A percentile compares a stretch with the other conserved stretches of the same genome.
phyloP scores from a whole-genome alignment of 1,140 invertebrate genomes.

The Agraylea sexmaculata region DNA sequence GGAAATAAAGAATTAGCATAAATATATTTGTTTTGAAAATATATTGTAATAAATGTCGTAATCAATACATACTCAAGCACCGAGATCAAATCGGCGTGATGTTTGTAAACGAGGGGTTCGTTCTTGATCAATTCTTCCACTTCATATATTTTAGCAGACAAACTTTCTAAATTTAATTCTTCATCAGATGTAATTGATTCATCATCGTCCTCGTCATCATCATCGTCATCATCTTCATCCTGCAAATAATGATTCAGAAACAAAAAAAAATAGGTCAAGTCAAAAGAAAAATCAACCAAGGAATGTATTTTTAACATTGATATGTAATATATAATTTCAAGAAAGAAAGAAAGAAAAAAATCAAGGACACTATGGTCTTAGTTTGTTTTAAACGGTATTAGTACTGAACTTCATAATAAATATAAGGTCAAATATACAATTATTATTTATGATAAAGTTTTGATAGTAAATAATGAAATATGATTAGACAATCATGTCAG shows the following conservation, averaged over 20 bases:
- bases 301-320: neutral
- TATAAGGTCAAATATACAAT: too few species aligned
- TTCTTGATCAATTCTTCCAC: slow-evolving; percentile 15
- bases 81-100: slow-evolving; percentile 14
- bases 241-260: too few species aligned
- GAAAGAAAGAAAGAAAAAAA: slow-evolving; percentile 1
- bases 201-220: too few species aligned
- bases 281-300: slow-evolving; percentile 3
- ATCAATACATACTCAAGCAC: slow-evolving; percentile 15
- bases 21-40: neutral
- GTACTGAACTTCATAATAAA: too few species aligned
- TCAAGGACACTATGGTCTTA: neutral
- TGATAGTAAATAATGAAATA: too few species aligned
- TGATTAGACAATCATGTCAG: too few species aligned
- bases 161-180: slow-evolving; percentile 13
- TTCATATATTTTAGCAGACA: slow-evolving; percentile 9
- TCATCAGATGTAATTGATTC: slow-evolving; percentile 15
- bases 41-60: neutral
- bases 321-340: slow-evolving; percentile 5
- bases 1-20: neutral
- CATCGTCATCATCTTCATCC: too few species aligned
- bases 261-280: neutral
- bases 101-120: slow-evolving; percentile 18
- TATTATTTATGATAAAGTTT: too few species aligned
- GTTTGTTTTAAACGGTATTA: neutral